Conservation (phyloP, 2,888 invertebrate species). For the Subacronicta megacephala region DNA sequence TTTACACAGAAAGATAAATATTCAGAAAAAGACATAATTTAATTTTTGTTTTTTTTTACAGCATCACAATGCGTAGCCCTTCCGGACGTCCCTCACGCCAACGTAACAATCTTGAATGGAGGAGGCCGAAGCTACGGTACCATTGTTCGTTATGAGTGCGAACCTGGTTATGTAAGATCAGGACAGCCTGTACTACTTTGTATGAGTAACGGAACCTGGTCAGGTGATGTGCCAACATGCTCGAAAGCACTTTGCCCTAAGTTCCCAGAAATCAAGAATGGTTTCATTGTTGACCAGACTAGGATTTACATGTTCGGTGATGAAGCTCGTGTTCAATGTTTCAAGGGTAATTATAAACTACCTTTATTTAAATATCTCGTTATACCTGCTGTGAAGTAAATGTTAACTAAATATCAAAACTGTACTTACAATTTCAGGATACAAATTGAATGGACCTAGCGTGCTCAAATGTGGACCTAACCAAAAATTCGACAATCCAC, state of each 20-base stretch:
- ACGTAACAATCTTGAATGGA: slow-evolving; percentile 96
- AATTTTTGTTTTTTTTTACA: slow-evolving; percentile 66
- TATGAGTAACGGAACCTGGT: slow-evolving; percentile 99
- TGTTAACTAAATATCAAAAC: neutral
- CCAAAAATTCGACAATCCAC: slow-evolving; percentile 95
- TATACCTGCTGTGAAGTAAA: neutral
- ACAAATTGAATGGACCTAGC: slow-evolving; percentile 95
- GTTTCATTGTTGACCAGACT: slow-evolving; percentile 94
- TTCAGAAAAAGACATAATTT: neutral
- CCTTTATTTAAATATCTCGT: neutral
- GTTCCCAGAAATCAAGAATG: slow-evolving; percentile 95
- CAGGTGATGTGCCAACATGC: slow-evolving; percentile 96
- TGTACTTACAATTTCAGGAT: slow-evolving; percentile 88
- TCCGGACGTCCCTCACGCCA: slow-evolving; percentile 96
- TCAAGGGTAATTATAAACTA: slow-evolving; percentile 86
- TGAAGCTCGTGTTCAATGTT: slow-evolving; percentile 97
- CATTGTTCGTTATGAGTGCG: slow-evolving; percentile 97
- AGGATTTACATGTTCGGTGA: slow-evolving; percentile 95
- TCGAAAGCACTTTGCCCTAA: slow-evolving; percentile 93
- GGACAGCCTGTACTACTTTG: slow-evolving; percentile 97
- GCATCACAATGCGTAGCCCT: slow-evolving; percentile 97
- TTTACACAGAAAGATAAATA: neutral
- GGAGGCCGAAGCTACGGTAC: slow-evolving; percentile 98
- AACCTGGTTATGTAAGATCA: slow-evolving; percentile 96
- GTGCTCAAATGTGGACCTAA: slow-evolving; percentile 96